phyloP scores from a whole-genome alignment of 1,140 invertebrate species.

The Penaeus vannamei region DNA sequence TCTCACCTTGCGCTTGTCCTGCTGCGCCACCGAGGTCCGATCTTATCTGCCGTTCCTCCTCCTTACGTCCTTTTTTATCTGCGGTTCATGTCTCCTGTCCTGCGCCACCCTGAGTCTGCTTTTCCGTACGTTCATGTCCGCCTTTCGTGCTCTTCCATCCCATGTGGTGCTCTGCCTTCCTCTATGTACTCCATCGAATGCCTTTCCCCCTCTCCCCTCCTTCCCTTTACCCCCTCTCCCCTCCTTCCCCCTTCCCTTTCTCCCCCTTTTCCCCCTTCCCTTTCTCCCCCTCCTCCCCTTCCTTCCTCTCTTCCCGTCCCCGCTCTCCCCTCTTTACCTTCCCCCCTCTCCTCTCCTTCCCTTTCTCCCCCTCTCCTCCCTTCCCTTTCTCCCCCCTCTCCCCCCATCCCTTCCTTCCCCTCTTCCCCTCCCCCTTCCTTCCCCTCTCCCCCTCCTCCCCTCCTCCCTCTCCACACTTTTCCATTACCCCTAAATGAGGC shows the following conservation, averaged over 20 bases:
- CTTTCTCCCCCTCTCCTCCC: not conserved
- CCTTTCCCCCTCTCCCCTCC: not conserved
- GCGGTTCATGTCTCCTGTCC: not conserved
- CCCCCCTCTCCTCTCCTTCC: not conserved
- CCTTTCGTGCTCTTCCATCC: not conserved
- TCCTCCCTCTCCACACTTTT: not conserved
- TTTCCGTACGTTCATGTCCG: not conserved
- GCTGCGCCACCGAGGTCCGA: no score
- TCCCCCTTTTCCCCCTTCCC: not conserved
- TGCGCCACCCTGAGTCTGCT: not conserved
- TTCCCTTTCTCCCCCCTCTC: not conserved
- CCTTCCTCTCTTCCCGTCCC: not conserved
- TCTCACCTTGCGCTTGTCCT: no score
- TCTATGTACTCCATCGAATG: not conserved
- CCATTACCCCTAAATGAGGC: constrained; percentile 5
- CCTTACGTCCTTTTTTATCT: no score
- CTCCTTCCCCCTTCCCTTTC: not conserved
- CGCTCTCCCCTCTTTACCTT: not conserved
- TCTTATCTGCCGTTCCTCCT: no score
- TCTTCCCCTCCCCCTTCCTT: no score
- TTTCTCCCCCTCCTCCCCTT: not conserved
- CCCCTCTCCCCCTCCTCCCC: not conserved
- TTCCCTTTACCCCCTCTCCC: not conserved
- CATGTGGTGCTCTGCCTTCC: not conserved
- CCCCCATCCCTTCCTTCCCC: no score